phyloP scores from a whole-genome alignment of 37 sponge, comb jelly and placozoan genomes.

The Mnemiopsis leidyi region DNA sequence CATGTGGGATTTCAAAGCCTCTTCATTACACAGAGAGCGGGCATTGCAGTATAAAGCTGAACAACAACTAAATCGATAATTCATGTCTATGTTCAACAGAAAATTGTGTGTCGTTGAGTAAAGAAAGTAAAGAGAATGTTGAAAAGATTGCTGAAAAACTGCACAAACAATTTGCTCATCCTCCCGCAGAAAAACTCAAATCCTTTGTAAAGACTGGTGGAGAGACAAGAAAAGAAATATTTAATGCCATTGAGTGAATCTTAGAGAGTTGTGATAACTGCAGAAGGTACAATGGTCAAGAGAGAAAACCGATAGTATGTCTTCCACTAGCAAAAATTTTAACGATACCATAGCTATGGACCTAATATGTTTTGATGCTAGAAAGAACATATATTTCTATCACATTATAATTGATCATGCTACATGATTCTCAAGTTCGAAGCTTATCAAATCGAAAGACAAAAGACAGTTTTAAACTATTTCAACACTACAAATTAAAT shows the following conservation, averaged over 20 bases:
- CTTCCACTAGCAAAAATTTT: background rate
- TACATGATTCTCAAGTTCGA: no score
- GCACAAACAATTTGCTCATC: no score
- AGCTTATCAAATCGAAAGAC: background rate
- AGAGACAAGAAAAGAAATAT: background rate
- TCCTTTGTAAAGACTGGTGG: background rate
- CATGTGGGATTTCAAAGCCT: background rate
- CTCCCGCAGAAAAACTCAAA: background rate
- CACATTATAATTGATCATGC: background rate
- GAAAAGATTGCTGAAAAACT: background rate
- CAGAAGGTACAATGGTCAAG: background rate
- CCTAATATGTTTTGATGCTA: background rate
- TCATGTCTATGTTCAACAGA: background rate
- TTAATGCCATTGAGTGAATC: background rate
- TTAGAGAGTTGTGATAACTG: background rate
- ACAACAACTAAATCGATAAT: background rate
- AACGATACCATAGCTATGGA: background rate
- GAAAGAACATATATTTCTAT: background rate
- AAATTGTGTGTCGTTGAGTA: background rate
- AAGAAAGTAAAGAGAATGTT: background rate
- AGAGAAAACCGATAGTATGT: background rate
- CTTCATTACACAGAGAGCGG: background rate
- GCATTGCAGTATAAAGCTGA: background rate
- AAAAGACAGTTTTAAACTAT: no score
- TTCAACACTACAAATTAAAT: no score